phyloP scores from a whole-genome alignment of 1,140 invertebrate genomes.

The Polyergus mexicanus region DNA sequence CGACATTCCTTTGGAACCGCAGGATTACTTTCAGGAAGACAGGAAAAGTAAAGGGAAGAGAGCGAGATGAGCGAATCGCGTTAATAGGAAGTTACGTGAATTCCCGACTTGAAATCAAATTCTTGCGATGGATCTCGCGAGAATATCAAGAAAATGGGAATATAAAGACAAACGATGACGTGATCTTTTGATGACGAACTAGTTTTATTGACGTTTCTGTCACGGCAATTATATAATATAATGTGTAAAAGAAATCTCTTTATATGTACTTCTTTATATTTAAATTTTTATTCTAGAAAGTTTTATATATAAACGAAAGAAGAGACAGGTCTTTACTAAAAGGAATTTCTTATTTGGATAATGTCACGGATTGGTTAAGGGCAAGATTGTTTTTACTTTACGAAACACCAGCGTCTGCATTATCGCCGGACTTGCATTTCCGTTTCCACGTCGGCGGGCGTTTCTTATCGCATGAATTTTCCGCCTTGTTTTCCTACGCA shows the following conservation, averaged over 20 bases:
- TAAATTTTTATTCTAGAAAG: neutral
- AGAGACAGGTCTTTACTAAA: neutral
- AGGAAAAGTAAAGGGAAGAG: neutral
- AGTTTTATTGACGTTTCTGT: neutral
- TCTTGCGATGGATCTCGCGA: neutral
- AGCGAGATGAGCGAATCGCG: neutral
- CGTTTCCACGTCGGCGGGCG: neutral
- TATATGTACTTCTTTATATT: neutral
- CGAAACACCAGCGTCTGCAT: neutral
- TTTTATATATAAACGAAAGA: neutral
- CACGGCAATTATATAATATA: neutral
- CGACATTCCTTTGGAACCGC: slow-evolving; percentile 2
- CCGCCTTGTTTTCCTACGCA: slow-evolving; percentile 25
- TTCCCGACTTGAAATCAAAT: neutral
- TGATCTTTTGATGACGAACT: neutral
- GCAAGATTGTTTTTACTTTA: slow-evolving; percentile 13
- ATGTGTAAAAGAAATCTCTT: neutral
- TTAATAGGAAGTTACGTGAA: slow-evolving; percentile 4
- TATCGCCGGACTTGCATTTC: slow-evolving; percentile 37
- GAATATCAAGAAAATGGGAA: neutral
- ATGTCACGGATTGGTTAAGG: neutral
- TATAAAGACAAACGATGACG: slow-evolving; percentile 23
- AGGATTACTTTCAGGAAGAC: neutral
- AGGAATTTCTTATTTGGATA: neutral
- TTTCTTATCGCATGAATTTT: slow-evolving; percentile 54